A percentile compares a stretch with the other conserved stretches of the same genome.
These are phyloP conservation scores for Trichogramma dendrolimi DNA, from an alignment of 2,888 invertebrate genomes.

Conservation along the genomic window DNA sequence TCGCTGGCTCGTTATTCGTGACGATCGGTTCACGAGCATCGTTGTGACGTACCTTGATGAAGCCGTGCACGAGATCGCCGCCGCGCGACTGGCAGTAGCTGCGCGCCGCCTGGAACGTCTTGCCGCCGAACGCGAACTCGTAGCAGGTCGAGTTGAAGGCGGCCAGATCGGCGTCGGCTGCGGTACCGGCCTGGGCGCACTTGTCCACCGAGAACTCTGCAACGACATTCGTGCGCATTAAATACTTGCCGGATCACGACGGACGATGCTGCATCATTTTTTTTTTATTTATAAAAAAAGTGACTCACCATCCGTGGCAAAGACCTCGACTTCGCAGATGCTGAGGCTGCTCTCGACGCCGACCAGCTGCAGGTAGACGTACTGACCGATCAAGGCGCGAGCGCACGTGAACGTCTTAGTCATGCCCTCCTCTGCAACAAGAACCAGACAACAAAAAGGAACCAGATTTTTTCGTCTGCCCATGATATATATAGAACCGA, in stretches of 20 bases:
- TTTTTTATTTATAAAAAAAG: constrained; percentile 8
- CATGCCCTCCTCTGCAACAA: constrained; percentile 72
- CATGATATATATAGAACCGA: neutral
- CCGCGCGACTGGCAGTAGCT: constrained; percentile 70
- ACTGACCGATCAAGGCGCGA: constrained; percentile 77
- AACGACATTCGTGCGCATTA: constrained; percentile 21
- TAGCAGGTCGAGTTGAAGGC: constrained; percentile 85
- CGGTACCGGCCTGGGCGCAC: constrained; percentile 69
- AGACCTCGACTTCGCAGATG: constrained; percentile 87
- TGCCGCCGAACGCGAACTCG: constrained; percentile 80
- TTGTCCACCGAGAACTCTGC: constrained; percentile 81
- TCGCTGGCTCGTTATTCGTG: no score
- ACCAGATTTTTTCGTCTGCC: neutral
- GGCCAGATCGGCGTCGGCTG: constrained; percentile 75
- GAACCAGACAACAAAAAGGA: neutral
- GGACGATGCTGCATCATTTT: constrained; percentile 8
- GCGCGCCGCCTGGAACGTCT: constrained; percentile 77
- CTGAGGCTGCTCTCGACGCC: constrained; percentile 87
- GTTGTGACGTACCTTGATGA: constrained; percentile 52
- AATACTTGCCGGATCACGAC: neutral
- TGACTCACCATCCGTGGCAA: constrained; percentile 78
- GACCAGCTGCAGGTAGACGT: constrained; percentile 83
- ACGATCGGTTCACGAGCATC: no score
- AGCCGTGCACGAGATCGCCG: constrained; percentile 69
- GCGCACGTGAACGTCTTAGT: constrained; percentile 89